Percentiles rank a stretch among this genome's conserved stretches.
These are phyloP conservation scores for Notiomystis cincta DNA, from an alignment of 2,113 vertebrate species.

Conservation along the genomic window DNA sequence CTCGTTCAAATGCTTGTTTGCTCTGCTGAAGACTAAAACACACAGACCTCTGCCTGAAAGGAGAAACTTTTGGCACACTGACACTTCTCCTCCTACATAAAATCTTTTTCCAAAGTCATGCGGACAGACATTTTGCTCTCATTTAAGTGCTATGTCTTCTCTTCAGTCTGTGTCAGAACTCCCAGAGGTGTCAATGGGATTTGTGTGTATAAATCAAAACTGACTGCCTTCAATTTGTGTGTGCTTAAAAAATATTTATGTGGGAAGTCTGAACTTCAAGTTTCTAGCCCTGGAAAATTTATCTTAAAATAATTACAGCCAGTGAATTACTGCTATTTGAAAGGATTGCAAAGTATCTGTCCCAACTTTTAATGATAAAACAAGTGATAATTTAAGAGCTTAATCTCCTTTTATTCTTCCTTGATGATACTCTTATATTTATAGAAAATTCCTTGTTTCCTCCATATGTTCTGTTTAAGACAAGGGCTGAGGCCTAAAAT, in stretches of 20 bases:
- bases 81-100: constrained; percentile 22
- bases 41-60: constrained; percentile 36
- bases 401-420: neutral
- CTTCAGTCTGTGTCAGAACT: constrained; percentile 24
- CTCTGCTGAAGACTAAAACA: constrained; percentile 8
- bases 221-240: neutral
- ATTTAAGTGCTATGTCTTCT: constrained; percentile 17
- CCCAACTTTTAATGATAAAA: neutral
- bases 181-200: constrained; percentile 44
- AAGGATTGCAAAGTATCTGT: neutral
- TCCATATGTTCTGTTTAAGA: neutral
- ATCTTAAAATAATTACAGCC: neutral
- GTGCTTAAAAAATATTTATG: neutral
- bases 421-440: neutral
- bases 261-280: neutral
- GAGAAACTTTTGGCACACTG: constrained; percentile 36
- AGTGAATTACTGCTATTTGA: neutral
- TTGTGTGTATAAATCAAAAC: constrained; percentile 22
- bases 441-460: neutral
- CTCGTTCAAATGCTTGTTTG: constrained; percentile 5
- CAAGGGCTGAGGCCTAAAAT: neutral
- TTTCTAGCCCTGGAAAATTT: neutral
- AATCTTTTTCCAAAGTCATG: constrained; percentile 2
- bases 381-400: neutral
- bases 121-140: constrained; percentile 36